phyloP scores from a whole-genome alignment of 2,888 invertebrate genomes.

The Danaus chrysippus region DNA sequence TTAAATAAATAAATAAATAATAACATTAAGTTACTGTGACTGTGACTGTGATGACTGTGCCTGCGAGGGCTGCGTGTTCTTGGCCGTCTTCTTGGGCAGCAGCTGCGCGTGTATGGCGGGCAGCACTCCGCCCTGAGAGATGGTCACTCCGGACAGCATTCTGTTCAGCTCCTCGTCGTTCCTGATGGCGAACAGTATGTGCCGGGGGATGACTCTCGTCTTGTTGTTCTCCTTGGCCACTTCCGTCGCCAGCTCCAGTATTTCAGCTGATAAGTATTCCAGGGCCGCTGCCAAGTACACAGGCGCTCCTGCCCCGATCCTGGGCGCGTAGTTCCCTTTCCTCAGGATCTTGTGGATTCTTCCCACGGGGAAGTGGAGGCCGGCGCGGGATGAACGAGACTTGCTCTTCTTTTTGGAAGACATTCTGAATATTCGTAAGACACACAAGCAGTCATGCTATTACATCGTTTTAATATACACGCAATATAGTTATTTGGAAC shows the following conservation, averaged over 20 bases:
- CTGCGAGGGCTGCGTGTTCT: constrained; percentile 29
- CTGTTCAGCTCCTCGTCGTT: constrained; percentile 56
- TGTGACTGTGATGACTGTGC: constrained; percentile 1
- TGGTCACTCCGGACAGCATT: constrained; percentile 50
- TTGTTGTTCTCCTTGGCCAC: constrained; percentile 84
- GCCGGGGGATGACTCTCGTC: constrained; percentile 60
- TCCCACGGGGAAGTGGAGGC: constrained; percentile 77
- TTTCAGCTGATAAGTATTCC: constrained; percentile 84
- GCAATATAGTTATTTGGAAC: background rate
- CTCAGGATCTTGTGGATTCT: constrained; percentile 77
- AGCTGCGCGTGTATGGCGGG: constrained; percentile 49
- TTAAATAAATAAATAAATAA: constrained; percentile 14
- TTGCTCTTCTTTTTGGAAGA: constrained; percentile 38
- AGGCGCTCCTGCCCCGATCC: constrained; percentile 75
- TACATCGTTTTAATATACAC: constrained; percentile 8
- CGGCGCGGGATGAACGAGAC: constrained; percentile 70
- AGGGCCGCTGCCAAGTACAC: constrained; percentile 79
- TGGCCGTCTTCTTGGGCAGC: constrained; percentile 56
- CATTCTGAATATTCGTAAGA: constrained; percentile 34
- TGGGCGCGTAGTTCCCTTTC: constrained; percentile 80
- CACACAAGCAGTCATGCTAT: background rate
- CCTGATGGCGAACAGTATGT: constrained; percentile 53
- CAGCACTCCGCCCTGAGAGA: constrained; percentile 54
- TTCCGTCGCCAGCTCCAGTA: constrained; percentile 81
- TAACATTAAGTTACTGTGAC: background rate